A percentile compares a stretch with the other conserved stretches of the same genome.
These are phyloP conservation scores for Anomalospiza imberbis DNA, from an alignment of 2,797 vertebrate species.

Conservation along the genomic window DNA sequence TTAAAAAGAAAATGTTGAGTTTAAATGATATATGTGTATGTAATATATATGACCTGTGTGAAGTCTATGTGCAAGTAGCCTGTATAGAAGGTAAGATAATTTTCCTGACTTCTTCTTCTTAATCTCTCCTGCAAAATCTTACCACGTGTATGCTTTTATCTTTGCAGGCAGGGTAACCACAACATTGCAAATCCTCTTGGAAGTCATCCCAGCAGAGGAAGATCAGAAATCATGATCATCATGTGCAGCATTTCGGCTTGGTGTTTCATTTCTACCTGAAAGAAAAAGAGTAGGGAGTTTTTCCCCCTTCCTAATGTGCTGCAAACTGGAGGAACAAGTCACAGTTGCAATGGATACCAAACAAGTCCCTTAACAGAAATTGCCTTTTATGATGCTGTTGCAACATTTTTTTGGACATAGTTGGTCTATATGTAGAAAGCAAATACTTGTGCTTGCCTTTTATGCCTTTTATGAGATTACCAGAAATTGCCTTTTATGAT, in stretches of 20 bases:
- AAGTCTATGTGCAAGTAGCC: neutral
- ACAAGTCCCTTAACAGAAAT: neutral
- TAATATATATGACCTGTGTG: neutral
- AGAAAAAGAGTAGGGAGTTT: neutral
- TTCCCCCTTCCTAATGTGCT: neutral
- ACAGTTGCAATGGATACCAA: neutral
- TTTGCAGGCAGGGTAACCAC: slow-evolving; percentile 81
- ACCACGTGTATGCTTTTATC: slow-evolving; percentile 16
- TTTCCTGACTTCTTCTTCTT: neutral
- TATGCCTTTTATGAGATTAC: too few species aligned
- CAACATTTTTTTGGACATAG: neutral
- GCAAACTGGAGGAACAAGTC: slow-evolving; percentile 4
- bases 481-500: neutral
- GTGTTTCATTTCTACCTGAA: slow-evolving; percentile 8
- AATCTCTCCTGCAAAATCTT: neutral
- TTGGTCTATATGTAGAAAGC: neutral
- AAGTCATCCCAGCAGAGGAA: slow-evolving; percentile 87
- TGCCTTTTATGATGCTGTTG: neutral
- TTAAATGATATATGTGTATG: neutral
- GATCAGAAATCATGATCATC: slow-evolving; percentile 62
- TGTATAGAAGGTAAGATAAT: neutral
- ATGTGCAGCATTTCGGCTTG: neutral
- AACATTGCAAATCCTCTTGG: slow-evolving; percentile 88
- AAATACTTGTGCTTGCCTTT: neutral
- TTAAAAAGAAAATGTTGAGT: neutral